These are phyloP conservation scores for Dolomedes plantarius DNA, from an alignment of 2,888 invertebrate species.

Conservation along the genomic window DNA sequence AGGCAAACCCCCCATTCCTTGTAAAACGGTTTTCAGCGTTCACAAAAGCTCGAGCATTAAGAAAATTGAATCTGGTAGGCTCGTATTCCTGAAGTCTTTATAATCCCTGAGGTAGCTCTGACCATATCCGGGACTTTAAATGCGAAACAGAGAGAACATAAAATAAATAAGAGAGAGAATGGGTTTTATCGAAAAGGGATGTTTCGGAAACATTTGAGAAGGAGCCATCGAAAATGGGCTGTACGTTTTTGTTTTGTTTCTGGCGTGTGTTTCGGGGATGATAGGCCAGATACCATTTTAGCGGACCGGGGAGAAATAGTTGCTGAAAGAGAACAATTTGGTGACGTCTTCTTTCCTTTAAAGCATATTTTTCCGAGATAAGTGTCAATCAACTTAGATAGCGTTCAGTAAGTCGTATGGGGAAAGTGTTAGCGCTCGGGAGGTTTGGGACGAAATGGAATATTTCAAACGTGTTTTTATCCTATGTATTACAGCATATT, in stretches of 20 bases:
- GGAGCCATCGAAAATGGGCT: neutral
- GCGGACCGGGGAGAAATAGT: neutral
- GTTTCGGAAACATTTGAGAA: neutral
- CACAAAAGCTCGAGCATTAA: constrained; percentile 55
- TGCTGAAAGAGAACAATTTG: neutral
- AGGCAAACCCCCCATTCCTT: neutral
- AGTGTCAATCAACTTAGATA: too few relatives aligned
- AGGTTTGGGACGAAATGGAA: too few relatives aligned
- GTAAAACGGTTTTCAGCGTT: constrained; percentile 16
- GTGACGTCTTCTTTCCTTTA: too few relatives aligned
- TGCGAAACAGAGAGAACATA: constrained; percentile 6
- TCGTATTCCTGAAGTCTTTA: constrained; percentile 8
- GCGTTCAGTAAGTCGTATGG: too few relatives aligned
- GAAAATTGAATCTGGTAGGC: constrained; percentile 55
- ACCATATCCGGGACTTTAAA: neutral
- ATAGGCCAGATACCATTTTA: neutral
- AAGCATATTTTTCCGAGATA: too few relatives aligned
- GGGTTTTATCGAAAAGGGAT: constrained; percentile 28
- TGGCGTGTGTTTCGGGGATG: neutral
- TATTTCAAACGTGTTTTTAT: too few relatives aligned
- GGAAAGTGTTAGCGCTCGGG: too few relatives aligned
- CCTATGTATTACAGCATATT: too few relatives aligned
- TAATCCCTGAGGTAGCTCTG: constrained; percentile 17
- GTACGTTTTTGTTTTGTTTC: neutral
- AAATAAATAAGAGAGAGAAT: constrained; percentile 37